phyloP scores from a whole-genome alignment of 2,797 vertebrate species.

The Hipposideros larvatus region DNA sequence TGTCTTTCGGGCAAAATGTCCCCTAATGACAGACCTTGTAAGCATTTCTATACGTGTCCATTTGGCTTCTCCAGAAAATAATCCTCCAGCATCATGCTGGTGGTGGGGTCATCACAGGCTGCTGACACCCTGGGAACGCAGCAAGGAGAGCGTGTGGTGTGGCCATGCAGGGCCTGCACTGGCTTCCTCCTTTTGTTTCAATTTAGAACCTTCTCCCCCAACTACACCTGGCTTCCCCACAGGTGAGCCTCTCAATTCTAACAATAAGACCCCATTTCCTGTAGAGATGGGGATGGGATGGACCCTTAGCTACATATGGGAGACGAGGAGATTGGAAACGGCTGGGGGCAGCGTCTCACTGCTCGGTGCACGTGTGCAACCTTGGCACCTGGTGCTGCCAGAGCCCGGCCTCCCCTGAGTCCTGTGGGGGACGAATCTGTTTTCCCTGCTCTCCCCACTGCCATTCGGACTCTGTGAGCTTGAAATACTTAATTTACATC shows the following conservation, averaged over 20 bases:
- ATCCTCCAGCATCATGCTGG: rapidly evolving
- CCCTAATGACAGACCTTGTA: neutral
- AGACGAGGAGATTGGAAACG: slow-evolving; percentile 61
- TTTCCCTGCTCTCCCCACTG: neutral
- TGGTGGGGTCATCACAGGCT: no score
- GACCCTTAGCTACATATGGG: slow-evolving; percentile 59
- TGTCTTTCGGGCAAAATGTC: neutral
- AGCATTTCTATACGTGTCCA: neutral
- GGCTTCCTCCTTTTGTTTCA: neutral
- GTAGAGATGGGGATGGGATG: slow-evolving; percentile 48
- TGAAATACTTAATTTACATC: neutral
- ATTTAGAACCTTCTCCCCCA: neutral
- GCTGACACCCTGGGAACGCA: neutral
- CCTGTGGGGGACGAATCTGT: slow-evolving; percentile 24
- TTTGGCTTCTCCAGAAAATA: neutral
- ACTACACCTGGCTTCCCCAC: neutral
- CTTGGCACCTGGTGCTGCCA: neutral
- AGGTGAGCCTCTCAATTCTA: slow-evolving; percentile 54
- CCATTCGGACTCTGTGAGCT: neutral
- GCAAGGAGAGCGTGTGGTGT: rapidly evolving
- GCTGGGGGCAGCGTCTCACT: slow-evolving; percentile 14
- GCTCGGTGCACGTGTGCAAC: slow-evolving; percentile 57
- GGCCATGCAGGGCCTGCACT: neutral
- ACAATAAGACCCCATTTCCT: slow-evolving; percentile 63
- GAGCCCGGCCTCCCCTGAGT: neutral